Base-by-base conservation (phyloP, 1,140 invertebrate genomes). In the Temnothorax curvispinosus region DNA sequence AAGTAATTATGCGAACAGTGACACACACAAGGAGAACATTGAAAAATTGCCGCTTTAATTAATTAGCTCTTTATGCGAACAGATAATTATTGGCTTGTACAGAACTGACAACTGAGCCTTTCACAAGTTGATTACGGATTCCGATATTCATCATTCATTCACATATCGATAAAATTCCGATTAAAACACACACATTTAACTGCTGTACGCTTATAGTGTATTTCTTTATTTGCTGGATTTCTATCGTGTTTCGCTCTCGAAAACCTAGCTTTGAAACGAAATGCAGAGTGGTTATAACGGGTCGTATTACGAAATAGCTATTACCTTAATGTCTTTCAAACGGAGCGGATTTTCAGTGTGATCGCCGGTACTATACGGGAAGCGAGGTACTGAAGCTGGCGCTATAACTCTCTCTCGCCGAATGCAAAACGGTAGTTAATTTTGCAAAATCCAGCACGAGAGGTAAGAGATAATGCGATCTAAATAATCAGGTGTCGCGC, bases 391-490 rank as follows among this genome's bases (percentile, higher is more conserved):
- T 52, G 74, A 69, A 44, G 71, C 64, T 35, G 3, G 67, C 38
- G 35, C 54, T 77, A 80, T 78, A 86, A 86, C 64, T 77, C 56
- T 44, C 56, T 44, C 32, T 18, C 35, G 11, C n/a, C n/a, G 21
- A 82, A 71, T 52, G 76, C 54, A 69, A 86, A 81, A 47, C 77
- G 77, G 85, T 62, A 67, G 77, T 82, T 85, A 65, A 85, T 78
- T 85, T 78, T 47, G 69, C 69, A 84, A 72, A 60, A 74, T 84
- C 69, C 80, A 47, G 80, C n/a, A 47, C 80, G 41, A 32, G 27
- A 74, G 80, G 44, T 72, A 82, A 82, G 80, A 74, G 80, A 82
- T 82, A 82, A 82, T 82, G 52, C 80, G 67, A 82, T 82, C 80
- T 84, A 84, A 84, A 84, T 84, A 84, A 84, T 82, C 80, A 60